Base-by-base conservation (phyloP, 2,888 invertebrate species). In the Parochlus steinenii region DNA sequence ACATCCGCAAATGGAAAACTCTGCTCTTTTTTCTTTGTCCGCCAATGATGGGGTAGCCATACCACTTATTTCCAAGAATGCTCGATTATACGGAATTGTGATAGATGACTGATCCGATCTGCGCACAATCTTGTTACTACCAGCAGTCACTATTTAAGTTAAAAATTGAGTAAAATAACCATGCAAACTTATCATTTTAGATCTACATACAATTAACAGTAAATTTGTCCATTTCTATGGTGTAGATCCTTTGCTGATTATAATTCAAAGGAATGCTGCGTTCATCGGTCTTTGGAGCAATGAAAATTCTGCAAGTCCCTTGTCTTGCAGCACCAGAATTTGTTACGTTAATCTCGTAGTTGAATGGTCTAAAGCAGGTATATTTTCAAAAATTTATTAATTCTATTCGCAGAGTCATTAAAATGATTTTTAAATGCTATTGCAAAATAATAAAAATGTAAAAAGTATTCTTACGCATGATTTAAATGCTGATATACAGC, bases 51-150 rank as follows among this genome's bases (percentile, higher is more conserved):
- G 64, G 2, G 51, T 47, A 44, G 78, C 75, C 46, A 77, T 52
- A 51, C 73, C 69, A 7, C 78, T 69, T 41, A 77, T 51, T 46
- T 71, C 67, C 4, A 77, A 68, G 72, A 82, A 87, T 2, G 79
- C 81, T 39, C 76, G 64, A 52, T 81, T 82, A 52, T 77, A 82
- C 1, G 83, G 82, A 48, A 83, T 79, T 7, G 83, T 85, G 10
- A 87, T 74, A 1, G 80, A 73, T 0, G 86, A 85, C 31, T 80
- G 71, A 1, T 56, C 52, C 4, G 82, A 82, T 14, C 58, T 54
- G 10, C 78, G 72, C 0, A 63, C 65, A 34, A 86, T 63, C 0
- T 64, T 69, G 49, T 77, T 81, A 41, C 59, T 58, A 5, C 81
- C 81, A 1, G 73, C 65, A 29, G 63, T 63, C 38, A 85, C 79